Evolutionary conservation across 2,797 vertebrate genomes (phyloP).

Genomic region (Tolypeutes matacus): DNA sequence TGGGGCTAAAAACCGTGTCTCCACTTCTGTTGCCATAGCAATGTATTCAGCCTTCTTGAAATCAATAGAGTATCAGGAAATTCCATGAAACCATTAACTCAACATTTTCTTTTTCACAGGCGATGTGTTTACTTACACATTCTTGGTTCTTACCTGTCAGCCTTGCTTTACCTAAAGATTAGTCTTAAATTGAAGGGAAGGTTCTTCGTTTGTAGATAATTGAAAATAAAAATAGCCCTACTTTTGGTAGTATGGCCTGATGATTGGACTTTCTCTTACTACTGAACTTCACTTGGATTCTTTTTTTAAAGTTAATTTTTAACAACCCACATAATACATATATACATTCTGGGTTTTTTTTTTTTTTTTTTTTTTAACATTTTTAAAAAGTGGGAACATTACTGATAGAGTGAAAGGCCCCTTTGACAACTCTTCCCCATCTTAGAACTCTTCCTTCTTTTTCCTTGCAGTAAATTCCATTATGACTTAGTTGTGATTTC

Average conservation of each 20-base stretch:
- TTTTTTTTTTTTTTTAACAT: no score
- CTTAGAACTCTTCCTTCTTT: constrained; percentile 17
- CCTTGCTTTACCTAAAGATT: neutral
- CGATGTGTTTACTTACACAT: neutral
- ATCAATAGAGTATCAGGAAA: neutral
- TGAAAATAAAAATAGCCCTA: constrained; percentile 6
- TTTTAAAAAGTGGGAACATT: neutral
- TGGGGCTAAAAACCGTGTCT: neutral
- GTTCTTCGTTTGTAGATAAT: neutral
- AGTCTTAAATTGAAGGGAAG: constrained; percentile 30
- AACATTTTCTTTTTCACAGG: neutral
- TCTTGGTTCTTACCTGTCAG: neutral
- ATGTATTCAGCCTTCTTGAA: neutral
- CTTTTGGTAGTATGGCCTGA: neutral
- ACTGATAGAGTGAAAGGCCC: neutral
- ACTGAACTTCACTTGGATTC: constrained; percentile 10
- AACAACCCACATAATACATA: neutral
- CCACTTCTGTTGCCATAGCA: neutral
- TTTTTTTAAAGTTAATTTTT: constrained; percentile 8
- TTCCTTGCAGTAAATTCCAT: constrained; percentile 20
- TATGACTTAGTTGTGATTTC: constrained; percentile 25
- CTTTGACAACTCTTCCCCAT: neutral
- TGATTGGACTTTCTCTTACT: neutral
- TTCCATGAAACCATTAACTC: constrained; percentile 4
- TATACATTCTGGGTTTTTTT: neutral